Evolutionary conservation across 1,140 invertebrate genomes (phyloP).

Genomic region (Uloborus diversus): DNA sequence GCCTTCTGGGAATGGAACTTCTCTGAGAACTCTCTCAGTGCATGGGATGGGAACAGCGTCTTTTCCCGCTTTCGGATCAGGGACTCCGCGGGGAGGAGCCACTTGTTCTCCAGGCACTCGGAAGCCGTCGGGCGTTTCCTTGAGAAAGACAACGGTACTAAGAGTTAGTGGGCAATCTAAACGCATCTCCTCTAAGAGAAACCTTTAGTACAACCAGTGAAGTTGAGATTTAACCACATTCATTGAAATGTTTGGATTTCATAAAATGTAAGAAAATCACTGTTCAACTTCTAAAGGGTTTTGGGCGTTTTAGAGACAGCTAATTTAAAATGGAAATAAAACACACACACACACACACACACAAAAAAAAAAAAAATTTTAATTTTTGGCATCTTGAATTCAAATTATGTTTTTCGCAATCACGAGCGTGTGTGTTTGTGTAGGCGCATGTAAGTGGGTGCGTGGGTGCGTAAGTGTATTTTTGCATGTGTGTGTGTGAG

Average conservation of each 20-base stretch:
- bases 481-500: too few species aligned
- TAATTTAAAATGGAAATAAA: background rate
- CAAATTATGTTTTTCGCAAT: too few species aligned
- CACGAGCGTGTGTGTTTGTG: too few species aligned
- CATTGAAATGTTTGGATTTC: too few species aligned
- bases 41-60: constrained; percentile 81
- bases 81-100: constrained; percentile 88
- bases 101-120: constrained; percentile 94
- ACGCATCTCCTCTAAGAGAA: background rate
- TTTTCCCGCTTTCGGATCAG: constrained; percentile 92
- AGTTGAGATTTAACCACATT: background rate
- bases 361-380: too few species aligned
- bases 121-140: constrained; percentile 92
- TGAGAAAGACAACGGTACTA: constrained; percentile 60
- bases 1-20: constrained; percentile 45
- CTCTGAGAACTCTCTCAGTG: constrained; percentile 67
- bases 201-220: background rate
- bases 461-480: too few species aligned
- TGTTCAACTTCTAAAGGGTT: background rate
- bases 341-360: too few species aligned
- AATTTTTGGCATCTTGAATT: too few species aligned
- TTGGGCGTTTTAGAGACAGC: background rate
- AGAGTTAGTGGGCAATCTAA: background rate
- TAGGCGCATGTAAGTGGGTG: too few species aligned
- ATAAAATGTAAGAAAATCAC: background rate